Percentiles rank a stretch among this genome's conserved stretches.
phyloP scores from a whole-genome alignment of 2,113 vertebrate genomes.

The Amblyornis subalaris region DNA sequence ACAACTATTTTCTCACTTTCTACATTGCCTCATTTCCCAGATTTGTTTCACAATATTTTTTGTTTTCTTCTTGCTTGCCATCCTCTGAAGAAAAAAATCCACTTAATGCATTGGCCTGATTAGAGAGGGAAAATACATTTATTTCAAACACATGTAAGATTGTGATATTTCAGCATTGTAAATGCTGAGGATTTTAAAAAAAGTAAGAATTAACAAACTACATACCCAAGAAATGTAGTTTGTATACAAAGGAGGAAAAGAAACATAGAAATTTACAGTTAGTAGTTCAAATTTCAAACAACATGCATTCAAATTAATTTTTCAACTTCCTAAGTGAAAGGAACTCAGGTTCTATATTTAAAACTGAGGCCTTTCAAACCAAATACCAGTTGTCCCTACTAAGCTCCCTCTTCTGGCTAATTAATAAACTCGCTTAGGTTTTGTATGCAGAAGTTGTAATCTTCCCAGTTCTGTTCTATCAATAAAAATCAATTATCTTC shows the following conservation, averaged over 20 bases:
- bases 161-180: not conserved
- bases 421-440: not conserved
- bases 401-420: conserved; percentile 55
- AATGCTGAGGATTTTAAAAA: not conserved
- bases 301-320: not conserved
- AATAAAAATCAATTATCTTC: not conserved
- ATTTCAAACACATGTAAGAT: not conserved
- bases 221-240: not conserved
- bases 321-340: not conserved
- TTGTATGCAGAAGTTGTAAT: not conserved
- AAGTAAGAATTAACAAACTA: not conserved
- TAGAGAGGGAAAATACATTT: not conserved
- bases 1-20: not conserved
- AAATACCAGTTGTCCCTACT: not conserved
- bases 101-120: not conserved
- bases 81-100: not conserved
- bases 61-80: not conserved
- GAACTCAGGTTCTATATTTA: not conserved
- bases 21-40: not conserved
- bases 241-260: not conserved
- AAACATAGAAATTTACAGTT: not conserved
- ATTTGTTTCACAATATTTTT: not conserved
- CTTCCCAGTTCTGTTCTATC: not conserved
- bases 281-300: not conserved
- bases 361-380: not conserved